phyloP scores from a whole-genome alignment of 2,113 vertebrate genomes.

The Pitta sordida region DNA sequence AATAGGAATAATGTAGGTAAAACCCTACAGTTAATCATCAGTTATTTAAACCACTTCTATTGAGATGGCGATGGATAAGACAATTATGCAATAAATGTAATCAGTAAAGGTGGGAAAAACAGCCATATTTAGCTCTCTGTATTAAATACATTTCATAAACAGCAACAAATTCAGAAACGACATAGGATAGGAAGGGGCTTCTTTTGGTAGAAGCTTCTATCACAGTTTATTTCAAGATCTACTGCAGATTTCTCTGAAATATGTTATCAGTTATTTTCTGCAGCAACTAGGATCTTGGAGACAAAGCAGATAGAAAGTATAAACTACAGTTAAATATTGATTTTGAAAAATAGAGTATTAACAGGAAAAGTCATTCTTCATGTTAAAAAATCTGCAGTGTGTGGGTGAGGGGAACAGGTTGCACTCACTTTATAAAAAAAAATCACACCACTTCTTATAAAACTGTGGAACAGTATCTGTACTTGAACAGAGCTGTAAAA shows the following conservation, averaged over 20 bases:
- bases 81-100: neutral
- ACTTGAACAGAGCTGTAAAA: neutral
- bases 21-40: neutral
- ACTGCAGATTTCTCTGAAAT: neutral
- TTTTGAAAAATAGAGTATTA: neutral
- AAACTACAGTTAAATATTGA: neutral
- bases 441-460: neutral
- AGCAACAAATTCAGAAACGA: neutral
- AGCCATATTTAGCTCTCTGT: neutral
- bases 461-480: neutral
- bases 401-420: fast-evolving
- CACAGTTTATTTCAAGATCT: neutral
- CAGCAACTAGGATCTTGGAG: neutral
- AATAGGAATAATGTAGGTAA: neutral
- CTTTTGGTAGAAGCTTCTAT: neutral
- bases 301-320: neutral
- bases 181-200: neutral
- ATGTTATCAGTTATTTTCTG: neutral
- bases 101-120: neutral
- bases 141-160: neutral
- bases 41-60: neutral
- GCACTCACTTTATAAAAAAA: neutral
- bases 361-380: neutral
- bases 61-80: neutral
- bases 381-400: neutral